phyloP scores from a whole-genome alignment of 2,113 vertebrate species.

The Equus quagga region DNA sequence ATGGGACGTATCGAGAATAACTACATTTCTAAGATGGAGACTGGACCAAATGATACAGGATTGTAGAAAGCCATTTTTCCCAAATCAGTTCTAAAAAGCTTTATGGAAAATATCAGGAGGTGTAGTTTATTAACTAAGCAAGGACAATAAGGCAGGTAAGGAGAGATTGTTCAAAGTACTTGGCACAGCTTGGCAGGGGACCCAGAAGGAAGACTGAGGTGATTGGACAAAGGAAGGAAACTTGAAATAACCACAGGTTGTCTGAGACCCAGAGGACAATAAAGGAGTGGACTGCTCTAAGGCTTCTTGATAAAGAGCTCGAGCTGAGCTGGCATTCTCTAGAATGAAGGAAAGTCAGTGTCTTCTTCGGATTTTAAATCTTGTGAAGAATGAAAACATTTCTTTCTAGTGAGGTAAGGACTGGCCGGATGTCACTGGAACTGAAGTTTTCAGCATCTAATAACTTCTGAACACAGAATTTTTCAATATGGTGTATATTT shows the following conservation, averaged over 20 bases:
- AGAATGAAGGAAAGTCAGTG: not conserved
- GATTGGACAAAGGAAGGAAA: constrained; percentile 70
- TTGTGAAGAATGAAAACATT: not conserved
- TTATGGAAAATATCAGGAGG: constrained; percentile 19
- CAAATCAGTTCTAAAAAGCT: constrained; percentile 16
- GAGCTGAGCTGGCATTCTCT: not conserved
- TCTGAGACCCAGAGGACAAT: constrained; percentile 43
- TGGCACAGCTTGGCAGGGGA: constrained; percentile 38
- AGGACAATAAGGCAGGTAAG: constrained; percentile 5
- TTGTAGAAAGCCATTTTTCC: constrained; percentile 32
- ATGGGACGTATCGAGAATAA: not conserved
- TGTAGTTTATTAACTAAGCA: not conserved
- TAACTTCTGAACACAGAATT: constrained; percentile 31
- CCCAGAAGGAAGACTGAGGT: constrained; percentile 57
- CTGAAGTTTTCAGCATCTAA: not conserved
- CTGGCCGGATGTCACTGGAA: constrained; percentile 4
- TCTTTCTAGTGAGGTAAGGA: not conserved
- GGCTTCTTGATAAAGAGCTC: constrained; percentile 59
- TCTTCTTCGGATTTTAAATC: constrained; percentile 2
- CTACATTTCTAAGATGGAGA: constrained; percentile 29
- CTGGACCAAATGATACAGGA: not conserved
- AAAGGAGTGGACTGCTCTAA: constrained; percentile 65
- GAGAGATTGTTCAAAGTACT: constrained; percentile 3
- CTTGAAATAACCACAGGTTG: constrained; percentile 74
- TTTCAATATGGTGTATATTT: not conserved